Evolutionary conservation across 2,888 invertebrate species (phyloP).

Genomic region (Megamerina dolium): DNA sequence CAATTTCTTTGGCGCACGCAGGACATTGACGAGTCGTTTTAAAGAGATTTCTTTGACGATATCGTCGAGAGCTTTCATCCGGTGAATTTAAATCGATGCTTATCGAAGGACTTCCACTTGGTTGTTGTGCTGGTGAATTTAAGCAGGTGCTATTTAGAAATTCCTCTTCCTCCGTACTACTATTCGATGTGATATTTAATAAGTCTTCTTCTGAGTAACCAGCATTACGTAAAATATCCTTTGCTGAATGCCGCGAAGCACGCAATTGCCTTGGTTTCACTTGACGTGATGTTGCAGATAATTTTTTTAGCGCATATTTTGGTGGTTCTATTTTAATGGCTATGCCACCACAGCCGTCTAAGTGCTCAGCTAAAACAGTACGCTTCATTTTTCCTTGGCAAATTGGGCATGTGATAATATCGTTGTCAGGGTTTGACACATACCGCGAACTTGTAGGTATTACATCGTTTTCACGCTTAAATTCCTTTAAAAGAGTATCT

Average conservation of each 20-base stretch:
- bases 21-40: constrained; percentile 39
- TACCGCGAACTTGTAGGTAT: constrained; percentile 29
- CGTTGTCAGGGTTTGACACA: constrained; percentile 29
- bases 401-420: constrained; percentile 45
- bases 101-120: background rate
- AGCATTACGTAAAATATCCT: constrained; percentile 26
- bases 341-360: constrained; percentile 46
- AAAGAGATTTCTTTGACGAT: constrained; percentile 32
- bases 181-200: constrained; percentile 16
- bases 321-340: constrained; percentile 29
- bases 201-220: constrained; percentile 37
- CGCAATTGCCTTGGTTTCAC: constrained; percentile 16
- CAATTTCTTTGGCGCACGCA: constrained; percentile 36
- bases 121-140: constrained; percentile 4
- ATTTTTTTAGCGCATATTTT: constrained; percentile 15
- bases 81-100: constrained; percentile 13
- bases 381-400: constrained; percentile 43
- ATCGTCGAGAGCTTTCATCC: constrained; percentile 24
- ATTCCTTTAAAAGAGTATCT: constrained; percentile 40
- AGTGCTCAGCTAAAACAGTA: constrained; percentile 35
- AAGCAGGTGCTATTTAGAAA: constrained; percentile 8
- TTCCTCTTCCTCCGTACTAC: constrained; percentile 20
- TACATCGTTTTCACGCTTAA: constrained; percentile 40
- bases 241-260: constrained; percentile 9
- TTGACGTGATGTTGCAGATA: constrained; percentile 16